Evolutionary conservation across 2,113 vertebrate genomes (phyloP), one percentile per base, ranked within the genome.

Genomic region (Ibidorhyncha struthersii): DNA sequence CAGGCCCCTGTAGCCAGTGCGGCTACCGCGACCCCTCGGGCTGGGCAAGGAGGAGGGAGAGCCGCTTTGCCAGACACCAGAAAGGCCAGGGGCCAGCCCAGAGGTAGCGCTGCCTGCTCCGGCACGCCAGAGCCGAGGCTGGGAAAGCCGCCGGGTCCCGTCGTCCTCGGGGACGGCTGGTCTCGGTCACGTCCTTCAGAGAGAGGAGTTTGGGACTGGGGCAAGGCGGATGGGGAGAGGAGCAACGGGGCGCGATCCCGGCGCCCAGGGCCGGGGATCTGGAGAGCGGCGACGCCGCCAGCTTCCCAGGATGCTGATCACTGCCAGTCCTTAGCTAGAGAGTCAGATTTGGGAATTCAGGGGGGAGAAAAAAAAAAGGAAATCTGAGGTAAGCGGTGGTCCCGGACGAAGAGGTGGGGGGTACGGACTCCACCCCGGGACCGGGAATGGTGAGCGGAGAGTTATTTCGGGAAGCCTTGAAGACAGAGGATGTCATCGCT

Each of bases 141-240:
- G 84, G 89, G 67, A 83, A 63, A 61, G 89, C 82, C 34, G 49
- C 88, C 49, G 30, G 89, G 71, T 93, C 74, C 96, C 79, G 36
- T 15, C 86, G 83, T 90, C 85, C 93, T 85, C 41, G 61, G 94
- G 97, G 93, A 82, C 74, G 47, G 81, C 74, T 32, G 93, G 66
- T 85, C 94, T 94, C 59, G 30, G 82, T 72, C 91, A 34, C 21
- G 41, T 82, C 74, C 56, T 55, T 27, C 69, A 73, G 56, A 62
- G 32, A 58, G 41, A 50, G 53, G 86, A 77, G 25, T 6, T 3
- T 70, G 86, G 72, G 32, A 43, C 41, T 13, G 4, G 84, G 71
- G 73, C 74, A 80, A 62, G 62, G 89, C 45, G 7, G 74, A 8
- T 20, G 52, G 65, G 72, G 32, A 63, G 82, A 49, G 83, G 49